Evolutionary conservation across 2,888 invertebrate genomes (phyloP), one percentile per base, ranked within the genome.

Genomic region (Hyposoter dolosus): DNA sequence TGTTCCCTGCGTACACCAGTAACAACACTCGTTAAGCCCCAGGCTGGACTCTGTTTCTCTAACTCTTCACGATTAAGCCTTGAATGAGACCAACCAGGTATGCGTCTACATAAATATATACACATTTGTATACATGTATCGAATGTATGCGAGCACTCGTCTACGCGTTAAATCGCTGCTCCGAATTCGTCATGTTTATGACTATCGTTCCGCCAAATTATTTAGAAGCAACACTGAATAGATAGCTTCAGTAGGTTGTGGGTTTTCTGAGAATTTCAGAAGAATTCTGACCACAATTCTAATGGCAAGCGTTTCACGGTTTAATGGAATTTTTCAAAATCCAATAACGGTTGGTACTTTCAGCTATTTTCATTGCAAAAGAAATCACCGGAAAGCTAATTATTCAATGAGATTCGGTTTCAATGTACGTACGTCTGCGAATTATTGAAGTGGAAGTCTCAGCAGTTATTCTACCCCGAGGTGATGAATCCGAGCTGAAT

Each of bases 321-420:
- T 66, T 0, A 9, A n/a, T 12, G 9, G 0, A 12, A 19, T 28
- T 60, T 28, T 28, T 60, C 9, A 3, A 12, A 7, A 56, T 23
- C 9, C 60, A 60, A n/a, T n/a, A n/a, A 1, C n/a, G 35, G n/a
- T 17, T 7, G 7, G 5, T 5, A 56, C 23, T 12, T 60, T 66
- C 6, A 65, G 35, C 35, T 19, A n/a, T 19, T 60, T 28, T 60
- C 60, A 60, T 60, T 9, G 56, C 53, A 40, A 72, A 84, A 69
- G n/a, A 45, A 81, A 74, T 78, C 77, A 35, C 23, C 12, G 19
- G 53, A 66, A 85, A 69, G 43, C 63, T 35, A 66, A 82, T 85
- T 75, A 78, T 40, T 40, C 50, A 19, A 83, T 63, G n/a, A 60
- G 32, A 60, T 15, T 12, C 5, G 2, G 19, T 63, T n/a, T 53